Percentiles rank a stretch among this genome's conserved stretches.
These are phyloP conservation scores for Gymnobelideus leadbeateri DNA, from an alignment of 2,113 vertebrate species.

Conservation along the genomic window DNA sequence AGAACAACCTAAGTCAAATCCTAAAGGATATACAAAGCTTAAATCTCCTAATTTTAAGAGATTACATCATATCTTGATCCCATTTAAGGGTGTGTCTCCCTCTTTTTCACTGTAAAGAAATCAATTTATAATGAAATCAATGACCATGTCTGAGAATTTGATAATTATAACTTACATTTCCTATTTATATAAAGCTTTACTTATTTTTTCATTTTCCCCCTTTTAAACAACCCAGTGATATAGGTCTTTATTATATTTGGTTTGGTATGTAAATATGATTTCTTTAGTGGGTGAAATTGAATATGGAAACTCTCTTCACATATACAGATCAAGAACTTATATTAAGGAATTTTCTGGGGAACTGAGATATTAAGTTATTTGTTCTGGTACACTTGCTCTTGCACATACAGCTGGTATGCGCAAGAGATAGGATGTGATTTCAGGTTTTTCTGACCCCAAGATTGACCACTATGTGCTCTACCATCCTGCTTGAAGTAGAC, in stretches of 20 bases:
- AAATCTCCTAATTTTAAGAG: neutral
- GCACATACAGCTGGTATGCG: neutral
- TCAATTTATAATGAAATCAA: neutral
- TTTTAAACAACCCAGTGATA: neutral
- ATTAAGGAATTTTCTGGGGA: neutral
- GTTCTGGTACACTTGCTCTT: neutral
- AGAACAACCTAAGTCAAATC: neutral
- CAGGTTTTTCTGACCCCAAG: too few relatives aligned
- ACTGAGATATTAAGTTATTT: neutral
- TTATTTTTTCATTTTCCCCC: neutral
- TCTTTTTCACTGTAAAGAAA: neutral
- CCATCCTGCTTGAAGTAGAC: neutral
- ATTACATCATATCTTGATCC: neutral
- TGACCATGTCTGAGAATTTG: neutral
- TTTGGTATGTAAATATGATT: neutral
- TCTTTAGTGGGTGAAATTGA: neutral
- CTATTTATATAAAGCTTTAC: neutral
- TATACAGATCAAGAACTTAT: neutral
- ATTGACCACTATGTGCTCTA: too few relatives aligned
- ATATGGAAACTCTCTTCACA: neutral
- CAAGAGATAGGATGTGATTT: neutral
- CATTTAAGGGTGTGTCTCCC: neutral
- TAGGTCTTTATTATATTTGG: neutral
- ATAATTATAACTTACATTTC: neutral
- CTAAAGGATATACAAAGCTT: neutral